phyloP scores from a whole-genome alignment of 35 echinoderm and acorn worm genomes.

The Hemicentrotus pulcherrimus region DNA sequence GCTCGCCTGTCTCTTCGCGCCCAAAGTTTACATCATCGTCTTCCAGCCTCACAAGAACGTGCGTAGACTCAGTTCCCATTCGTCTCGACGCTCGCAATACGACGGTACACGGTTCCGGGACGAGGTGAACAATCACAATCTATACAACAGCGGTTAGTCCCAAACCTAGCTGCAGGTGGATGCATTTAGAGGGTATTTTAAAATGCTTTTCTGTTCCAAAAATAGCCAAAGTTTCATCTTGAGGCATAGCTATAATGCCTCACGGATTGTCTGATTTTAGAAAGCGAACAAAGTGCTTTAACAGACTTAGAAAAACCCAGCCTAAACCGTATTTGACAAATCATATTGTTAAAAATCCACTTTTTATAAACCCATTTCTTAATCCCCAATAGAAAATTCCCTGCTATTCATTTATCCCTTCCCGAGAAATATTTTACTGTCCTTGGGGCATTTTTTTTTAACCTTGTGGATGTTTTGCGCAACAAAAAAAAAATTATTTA shows the following conservation, averaged over 20 bases:
- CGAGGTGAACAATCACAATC: constrained; percentile 62
- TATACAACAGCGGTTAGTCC: constrained; percentile 44
- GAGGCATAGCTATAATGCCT: background rate
- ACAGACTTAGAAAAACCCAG: no score
- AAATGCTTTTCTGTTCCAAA: background rate
- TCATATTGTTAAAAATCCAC: no score
- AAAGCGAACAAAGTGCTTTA: background rate
- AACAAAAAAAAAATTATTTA: no score
- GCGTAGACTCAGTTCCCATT: constrained; percentile 76
- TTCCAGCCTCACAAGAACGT: constrained; percentile 99
- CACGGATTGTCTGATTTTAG: background rate
- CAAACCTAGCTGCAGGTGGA: constrained; percentile 5
- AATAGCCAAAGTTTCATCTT: background rate
- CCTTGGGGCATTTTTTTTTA: no score
- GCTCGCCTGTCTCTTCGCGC: constrained; percentile 88
- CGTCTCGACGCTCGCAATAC: constrained; percentile 74
- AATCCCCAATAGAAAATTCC: background rate
- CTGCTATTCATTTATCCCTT: background rate
- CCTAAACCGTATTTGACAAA: no score
- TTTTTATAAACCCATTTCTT: no score
- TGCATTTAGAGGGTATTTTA: constrained; percentile 28
- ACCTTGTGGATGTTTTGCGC: no score
- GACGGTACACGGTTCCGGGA: constrained; percentile 60
- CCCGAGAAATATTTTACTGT: background rate
- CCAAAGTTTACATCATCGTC: constrained; percentile 99